Percentiles rank a stretch among this genome's conserved stretches.
phyloP scores from a whole-genome alignment of 2,888 invertebrate genomes.

The Achlya flavicornis region DNA sequence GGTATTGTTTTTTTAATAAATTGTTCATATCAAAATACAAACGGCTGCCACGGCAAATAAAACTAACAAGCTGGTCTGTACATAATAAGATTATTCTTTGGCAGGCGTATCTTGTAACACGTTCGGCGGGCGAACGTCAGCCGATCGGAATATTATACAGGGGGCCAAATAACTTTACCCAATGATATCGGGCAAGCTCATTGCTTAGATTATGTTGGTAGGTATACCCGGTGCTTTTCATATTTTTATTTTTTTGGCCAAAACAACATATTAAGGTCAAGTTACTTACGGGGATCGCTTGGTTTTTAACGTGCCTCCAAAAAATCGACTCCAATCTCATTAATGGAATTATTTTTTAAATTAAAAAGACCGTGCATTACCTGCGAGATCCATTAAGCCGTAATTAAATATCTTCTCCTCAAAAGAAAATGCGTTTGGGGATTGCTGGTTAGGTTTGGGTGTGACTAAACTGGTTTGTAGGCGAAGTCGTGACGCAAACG shows the following conservation, averaged over 20 bases:
- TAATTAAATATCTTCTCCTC: background rate
- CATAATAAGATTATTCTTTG: conserved; percentile 44
- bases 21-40: background rate
- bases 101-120: conserved; percentile 29
- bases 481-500: background rate
- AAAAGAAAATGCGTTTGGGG: background rate
- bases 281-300: background rate
- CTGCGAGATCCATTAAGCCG: background rate
- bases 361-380: background rate
- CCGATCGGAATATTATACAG: conserved; percentile 63
- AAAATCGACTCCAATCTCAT: background rate
- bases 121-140: conserved; percentile 40
- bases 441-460: background rate
- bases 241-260: conserved; percentile 28
- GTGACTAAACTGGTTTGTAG: too few relatives aligned
- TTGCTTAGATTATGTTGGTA: conserved; percentile 41
- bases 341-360: conserved; percentile 3
- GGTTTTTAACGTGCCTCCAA: background rate
- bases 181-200: conserved; percentile 20
- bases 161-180: conserved; percentile 31
- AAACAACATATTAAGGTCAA: conserved; percentile 3
- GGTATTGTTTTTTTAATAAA: too few relatives aligned
- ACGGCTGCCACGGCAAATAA: background rate
- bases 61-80: conserved; percentile 47
- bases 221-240: conserved; percentile 33